Conservation (phyloP, 2,888 invertebrate genomes). For the Odontomyia ornata region DNA sequence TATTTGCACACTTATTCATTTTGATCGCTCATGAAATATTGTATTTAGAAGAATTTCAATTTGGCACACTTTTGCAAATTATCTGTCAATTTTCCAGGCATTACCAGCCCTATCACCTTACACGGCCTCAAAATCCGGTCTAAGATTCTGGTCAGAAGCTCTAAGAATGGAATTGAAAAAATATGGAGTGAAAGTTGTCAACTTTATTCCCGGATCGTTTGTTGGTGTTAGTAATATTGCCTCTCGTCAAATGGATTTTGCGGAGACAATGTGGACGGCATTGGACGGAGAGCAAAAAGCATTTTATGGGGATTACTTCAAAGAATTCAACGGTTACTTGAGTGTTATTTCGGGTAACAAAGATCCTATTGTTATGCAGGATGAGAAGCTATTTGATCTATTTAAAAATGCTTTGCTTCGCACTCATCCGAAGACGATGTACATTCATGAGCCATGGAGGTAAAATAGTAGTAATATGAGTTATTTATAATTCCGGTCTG, state of each 20-base stretch:
- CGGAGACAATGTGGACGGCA: slow-evolving; percentile 71
- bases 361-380: slow-evolving; percentile 67
- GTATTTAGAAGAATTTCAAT: not conserved
- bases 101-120: slow-evolving; percentile 81
- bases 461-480: slow-evolving; percentile 58
- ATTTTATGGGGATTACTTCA: slow-evolving; percentile 75
- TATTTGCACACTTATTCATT: no score
- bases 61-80: not conserved
- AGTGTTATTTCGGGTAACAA: slow-evolving; percentile 63
- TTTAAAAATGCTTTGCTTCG: slow-evolving; percentile 73
- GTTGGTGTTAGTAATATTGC: slow-evolving; percentile 75
- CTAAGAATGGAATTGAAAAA: slow-evolving; percentile 77
- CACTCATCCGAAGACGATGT: slow-evolving; percentile 69
- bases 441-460: slow-evolving; percentile 76
- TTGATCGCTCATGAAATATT: no score
- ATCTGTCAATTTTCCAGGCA: slow-evolving; percentile 51
- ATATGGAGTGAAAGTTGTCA: slow-evolving; percentile 76
- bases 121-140: slow-evolving; percentile 82
- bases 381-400: slow-evolving; percentile 67
- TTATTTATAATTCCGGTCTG: not conserved
- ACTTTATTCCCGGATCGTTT: slow-evolving; percentile 84
- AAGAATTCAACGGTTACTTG: slow-evolving; percentile 70
- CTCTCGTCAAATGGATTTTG: slow-evolving; percentile 69
- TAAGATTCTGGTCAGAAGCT: slow-evolving; percentile 77
- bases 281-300: slow-evolving; percentile 71